Base-by-base conservation (phyloP, 1,140 invertebrate species). In the Scaptomyza montana region DNA sequence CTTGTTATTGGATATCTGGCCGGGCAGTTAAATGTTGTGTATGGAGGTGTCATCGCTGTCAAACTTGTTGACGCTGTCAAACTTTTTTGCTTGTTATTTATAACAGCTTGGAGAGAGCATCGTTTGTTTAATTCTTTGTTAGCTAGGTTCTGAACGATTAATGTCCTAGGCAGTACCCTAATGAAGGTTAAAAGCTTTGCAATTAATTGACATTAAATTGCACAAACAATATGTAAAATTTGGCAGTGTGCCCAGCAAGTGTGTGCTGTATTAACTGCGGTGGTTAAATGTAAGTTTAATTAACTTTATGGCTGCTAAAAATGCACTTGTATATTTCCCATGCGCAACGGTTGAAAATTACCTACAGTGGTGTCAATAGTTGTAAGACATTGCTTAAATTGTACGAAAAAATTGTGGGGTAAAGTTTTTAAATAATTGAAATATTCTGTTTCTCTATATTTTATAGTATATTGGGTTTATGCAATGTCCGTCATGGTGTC, bases 231-330 rank as follows among this genome's bases (percentile, higher is more conserved):
- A 67, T 59, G 36, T 59, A 13, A 39, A 47, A 47, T 54, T 25
- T 33, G 25, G 21, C 21, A 7, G 16, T 19, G 25, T 33, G 21
- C 21, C 21, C 2, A 25, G 21, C 21, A 25, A 30, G 47, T 12
- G 43, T 33, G 13, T 39, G 10, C 51, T 30, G 30, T 55, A 59
- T 71, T 56, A 77, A 72, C 13, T 25, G 21, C 21, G 21, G 36
- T 36, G 28, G 30, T n/a, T 63, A 36, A 43, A 59, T 49, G 54
- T 63, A 45, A 65, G 43, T 78, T 69, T 61, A 79, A 80, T 79
- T 79, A 71, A 75, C 65, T 70, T 61, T 73, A 79, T 76, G 66
- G 21, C 19, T 51, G 7, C 10, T 49, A 78, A 61, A 63, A 69
- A 69, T 53, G 50, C 49, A 62, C 33, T 43, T 47, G 45, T 30